Conservation (phyloP, 1,140 invertebrate genomes). For the Planococcus citri region DNA sequence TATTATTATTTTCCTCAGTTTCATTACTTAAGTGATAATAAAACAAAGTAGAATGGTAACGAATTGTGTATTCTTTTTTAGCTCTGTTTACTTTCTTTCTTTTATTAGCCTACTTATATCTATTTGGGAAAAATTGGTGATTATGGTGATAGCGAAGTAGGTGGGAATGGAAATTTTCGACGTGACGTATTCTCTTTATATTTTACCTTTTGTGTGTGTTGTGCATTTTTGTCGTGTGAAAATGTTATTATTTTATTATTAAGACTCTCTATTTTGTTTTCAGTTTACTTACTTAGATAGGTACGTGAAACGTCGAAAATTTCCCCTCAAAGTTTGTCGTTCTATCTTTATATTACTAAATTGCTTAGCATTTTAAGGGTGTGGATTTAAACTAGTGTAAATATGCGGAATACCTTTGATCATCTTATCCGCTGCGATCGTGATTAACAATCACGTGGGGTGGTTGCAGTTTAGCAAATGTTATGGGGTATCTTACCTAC, state of each 20-base stretch:
- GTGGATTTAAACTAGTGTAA: not conserved
- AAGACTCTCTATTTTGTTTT: too few relatives aligned
- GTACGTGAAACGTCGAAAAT: slow-evolving; percentile 4
- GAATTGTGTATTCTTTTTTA: not conserved
- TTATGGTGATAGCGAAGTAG: not conserved
- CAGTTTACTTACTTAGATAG: too few relatives aligned
- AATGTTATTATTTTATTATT: too few relatives aligned
- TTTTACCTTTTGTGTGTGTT: not conserved
- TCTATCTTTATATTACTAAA: not conserved
- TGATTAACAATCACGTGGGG: too few relatives aligned
- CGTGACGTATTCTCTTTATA: not conserved
- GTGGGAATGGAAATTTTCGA: not conserved
- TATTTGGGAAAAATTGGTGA: not conserved
- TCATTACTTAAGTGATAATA: not conserved
- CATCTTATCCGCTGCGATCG: too few relatives aligned
- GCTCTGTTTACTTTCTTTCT: not conserved
- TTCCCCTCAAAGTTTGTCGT: not conserved
- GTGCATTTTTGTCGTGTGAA: too few relatives aligned
- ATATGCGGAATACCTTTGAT: not conserved
- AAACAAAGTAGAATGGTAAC: not conserved
- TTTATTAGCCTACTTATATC: not conserved
- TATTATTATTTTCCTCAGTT: too few relatives aligned
- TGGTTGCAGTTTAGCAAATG: too few relatives aligned
- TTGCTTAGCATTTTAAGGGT: not conserved
- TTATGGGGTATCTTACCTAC: too few relatives aligned